phyloP scores from a whole-genome alignment of 2,888 invertebrate genomes.

The Lithodes maja region DNA sequence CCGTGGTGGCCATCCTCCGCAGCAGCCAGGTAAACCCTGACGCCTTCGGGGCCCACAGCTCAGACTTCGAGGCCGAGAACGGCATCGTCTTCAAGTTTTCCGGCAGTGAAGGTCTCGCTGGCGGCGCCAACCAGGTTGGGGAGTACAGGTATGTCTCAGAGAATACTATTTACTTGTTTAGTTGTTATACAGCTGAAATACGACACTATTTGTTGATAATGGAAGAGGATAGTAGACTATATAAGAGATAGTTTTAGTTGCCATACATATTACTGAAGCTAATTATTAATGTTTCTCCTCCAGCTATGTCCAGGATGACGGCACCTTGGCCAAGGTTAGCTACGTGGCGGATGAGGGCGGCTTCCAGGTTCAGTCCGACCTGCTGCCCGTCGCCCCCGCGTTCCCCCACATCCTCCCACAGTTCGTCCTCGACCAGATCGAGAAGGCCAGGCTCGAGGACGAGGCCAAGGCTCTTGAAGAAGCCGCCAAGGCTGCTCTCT shows the following conservation, averaged over 20 bases:
- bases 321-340: conserved; percentile 35
- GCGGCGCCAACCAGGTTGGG: conserved; percentile 47
- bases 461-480: conserved; percentile 26
- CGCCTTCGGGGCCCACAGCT: conserved; percentile 49
- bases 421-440: conserved; percentile 44
- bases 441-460: conserved; percentile 43
- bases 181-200: not conserved
- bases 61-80: conserved; percentile 54
- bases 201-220: not conserved
- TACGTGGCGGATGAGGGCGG: conserved; percentile 51
- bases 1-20: conserved; percentile 42
- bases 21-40: conserved; percentile 35
- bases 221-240: not conserved
- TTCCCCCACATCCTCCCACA: conserved; percentile 39
- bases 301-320: conserved; percentile 45
- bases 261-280: too few species aligned
- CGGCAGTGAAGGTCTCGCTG: conserved; percentile 18
- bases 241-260: not conserved
- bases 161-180: not conserved
- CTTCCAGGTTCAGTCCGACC: conserved; percentile 27
- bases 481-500: not conserved
- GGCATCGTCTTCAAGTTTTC: conserved; percentile 46
- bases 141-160: conserved; percentile 39
- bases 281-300: not conserved
- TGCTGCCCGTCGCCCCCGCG: conserved; percentile 39